Percentiles rank a stretch among this genome's conserved stretches.
phyloP scores from a whole-genome alignment of 2,113 vertebrate genomes.

The Procavia capensis region DNA sequence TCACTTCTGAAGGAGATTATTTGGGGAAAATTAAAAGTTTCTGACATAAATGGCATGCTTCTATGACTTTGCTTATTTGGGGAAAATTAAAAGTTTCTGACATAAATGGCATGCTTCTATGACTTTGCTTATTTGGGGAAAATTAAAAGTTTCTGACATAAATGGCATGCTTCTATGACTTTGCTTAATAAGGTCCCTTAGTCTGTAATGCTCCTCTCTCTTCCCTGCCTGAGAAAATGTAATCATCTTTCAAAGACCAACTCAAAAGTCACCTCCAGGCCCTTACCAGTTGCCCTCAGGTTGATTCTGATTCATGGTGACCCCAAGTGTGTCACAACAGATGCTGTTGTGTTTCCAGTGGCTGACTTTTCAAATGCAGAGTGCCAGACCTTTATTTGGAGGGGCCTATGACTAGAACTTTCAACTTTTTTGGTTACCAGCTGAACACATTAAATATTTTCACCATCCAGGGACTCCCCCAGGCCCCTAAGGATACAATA shows the following conservation, averaged over 20 bases:
- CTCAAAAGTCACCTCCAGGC: neutral
- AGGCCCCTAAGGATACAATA: neutral
- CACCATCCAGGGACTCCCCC: neutral
- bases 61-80: neutral
- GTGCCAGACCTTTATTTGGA: neutral
- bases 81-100: neutral
- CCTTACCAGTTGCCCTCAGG: neutral
- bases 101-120: neutral
- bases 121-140: neutral
- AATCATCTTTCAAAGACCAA: neutral
- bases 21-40: neutral
- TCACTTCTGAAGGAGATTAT: constrained; percentile 17
- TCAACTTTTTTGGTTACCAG: neutral
- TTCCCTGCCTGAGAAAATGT: neutral
- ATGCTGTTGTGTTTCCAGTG: neutral
- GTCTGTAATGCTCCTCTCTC: neutral
- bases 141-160: neutral
- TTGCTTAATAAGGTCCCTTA: neutral
- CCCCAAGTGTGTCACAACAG: neutral
- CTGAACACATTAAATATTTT: neutral
- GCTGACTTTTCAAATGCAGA: neutral
- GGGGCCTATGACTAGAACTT: neutral
- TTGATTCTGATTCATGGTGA: neutral
- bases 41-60: neutral
- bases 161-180: neutral